Evolutionary conservation across 64 coral and sea anemone species (phyloP), one percentile per base, ranked within the genome.

Genomic region (Pocillopora damicornis): DNA sequence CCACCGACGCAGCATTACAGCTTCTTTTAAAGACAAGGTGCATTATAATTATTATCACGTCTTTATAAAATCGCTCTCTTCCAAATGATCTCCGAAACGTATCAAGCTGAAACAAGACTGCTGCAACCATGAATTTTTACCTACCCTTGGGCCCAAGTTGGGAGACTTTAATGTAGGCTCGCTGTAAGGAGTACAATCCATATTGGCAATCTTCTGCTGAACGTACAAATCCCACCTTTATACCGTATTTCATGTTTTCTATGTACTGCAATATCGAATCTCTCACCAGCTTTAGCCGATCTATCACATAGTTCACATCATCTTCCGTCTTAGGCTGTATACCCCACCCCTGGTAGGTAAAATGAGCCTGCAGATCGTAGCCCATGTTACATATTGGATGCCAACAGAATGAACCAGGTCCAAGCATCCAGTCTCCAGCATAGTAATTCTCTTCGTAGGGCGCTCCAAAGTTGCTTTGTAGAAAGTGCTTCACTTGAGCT

Each of bases 171-270:
- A 72, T 60, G 37, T 89, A 99, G 13, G 61, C 92, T 22, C 66
- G 88, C 37, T 91, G 76, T 26, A 99, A 88, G 14, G 97, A 79
- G 72, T 88, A 90, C 17, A 95, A 74, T 26, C 97, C 93, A 6
- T 75, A 93, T 16, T 95, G 86, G 15, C 97, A 99, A 13, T 92
- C 87, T 76, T 99, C 97, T 5, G 23, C 60, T 9, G 97, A 95
- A 34, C 97, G 93, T 1, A 99, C 87, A 84, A 92, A 95, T 13
- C 97, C 97, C 7, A 93, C 97, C 18, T 73, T 74, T 63, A 99
- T 65, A 0, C 97, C 97, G 74, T 93, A 88, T 45, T 93, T 88
- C 17, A 99, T 36, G 62, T 99, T 99, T 5, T 79, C 82, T 11
- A 93, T 85, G n/a, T 99, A 99, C 78, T 99, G 97, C 65, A 69